Evolutionary conservation across 1,140 invertebrate genomes (phyloP), one percentile per base, ranked within the genome.

Genomic region (Neodiprion virginianus): DNA sequence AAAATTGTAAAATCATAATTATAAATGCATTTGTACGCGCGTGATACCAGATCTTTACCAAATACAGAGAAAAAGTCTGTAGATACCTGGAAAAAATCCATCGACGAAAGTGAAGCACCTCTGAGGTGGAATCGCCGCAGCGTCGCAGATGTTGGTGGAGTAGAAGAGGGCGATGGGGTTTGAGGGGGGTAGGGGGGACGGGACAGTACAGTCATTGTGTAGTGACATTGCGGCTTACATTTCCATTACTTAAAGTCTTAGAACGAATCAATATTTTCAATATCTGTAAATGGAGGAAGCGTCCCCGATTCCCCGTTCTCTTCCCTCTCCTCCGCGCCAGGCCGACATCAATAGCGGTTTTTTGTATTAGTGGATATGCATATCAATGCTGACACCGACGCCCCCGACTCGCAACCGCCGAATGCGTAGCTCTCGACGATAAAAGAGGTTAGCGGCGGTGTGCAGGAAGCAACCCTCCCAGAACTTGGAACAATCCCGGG

Each of bases 221-320:
- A 61, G 53, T 61, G 53, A 61, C n/a, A 61, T 61, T 8, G 28
- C 28, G 70, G 23, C 70, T 40, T 40, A 71, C 48, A 47, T 71
- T 67, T 72, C 75, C 74, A 80, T 82, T 79, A 81, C 79, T 81
- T 40, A 40, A 40, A 40, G 28, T 40, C 28, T 40, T 79, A 79
- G 78, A 76, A 78, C 70, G 76, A 79, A 82, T 84, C 81, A 79
- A 82, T 81, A 82, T 76, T 81, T 84, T 80, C 80, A 82, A 84
- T 84, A 83, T 79, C 72, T 74, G 68, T 79, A 80, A 84, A 82
- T 82, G 82, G 77, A 78, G 82, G 76, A 78, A 72, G 75, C 77
- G 79, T 50, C 78, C 75, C 76, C 77, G 75, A 70, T 72, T 76
- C 69, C 76, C 69, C 21, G 61, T 72, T 73, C 65, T 73, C 65